These are phyloP conservation scores for Mesorhabditis belari DNA, from an alignment of 2,888 invertebrate species.

Conservation along the genomic window DNA sequence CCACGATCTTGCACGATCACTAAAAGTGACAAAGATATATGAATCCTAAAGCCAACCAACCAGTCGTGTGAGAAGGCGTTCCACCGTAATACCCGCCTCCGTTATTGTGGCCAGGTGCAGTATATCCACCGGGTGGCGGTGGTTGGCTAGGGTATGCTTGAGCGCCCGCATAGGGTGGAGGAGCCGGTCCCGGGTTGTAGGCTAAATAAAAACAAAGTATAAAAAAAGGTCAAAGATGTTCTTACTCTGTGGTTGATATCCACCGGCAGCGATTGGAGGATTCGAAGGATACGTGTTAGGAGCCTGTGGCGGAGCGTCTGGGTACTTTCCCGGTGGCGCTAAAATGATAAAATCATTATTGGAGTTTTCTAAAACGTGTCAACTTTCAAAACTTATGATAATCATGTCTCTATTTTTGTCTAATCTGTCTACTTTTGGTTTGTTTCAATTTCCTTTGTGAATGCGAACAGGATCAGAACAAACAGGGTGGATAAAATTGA, in stretches of 20 bases:
- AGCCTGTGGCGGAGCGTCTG: slow-evolving; percentile 36
- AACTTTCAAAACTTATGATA: neutral
- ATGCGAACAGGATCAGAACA: no score
- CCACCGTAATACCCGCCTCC: slow-evolving; percentile 19
- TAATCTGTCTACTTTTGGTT: no score
- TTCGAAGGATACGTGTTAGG: slow-evolving; percentile 5
- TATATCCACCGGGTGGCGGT: neutral
- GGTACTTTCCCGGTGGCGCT: slow-evolving; percentile 47
- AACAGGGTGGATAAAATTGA: no score
- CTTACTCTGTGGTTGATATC: slow-evolving; percentile 1
- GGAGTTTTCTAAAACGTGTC: neutral
- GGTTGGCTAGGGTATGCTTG: no score
- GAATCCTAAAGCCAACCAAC: neutral
- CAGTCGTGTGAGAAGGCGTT: slow-evolving; percentile 22
- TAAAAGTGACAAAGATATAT: neutral
- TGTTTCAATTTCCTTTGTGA: no score
- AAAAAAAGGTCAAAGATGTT: neutral
- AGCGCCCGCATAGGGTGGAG: slow-evolving; percentile 8
- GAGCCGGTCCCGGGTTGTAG: slow-evolving; percentile 4
- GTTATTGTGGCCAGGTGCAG: slow-evolving; percentile 8
- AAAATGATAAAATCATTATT: slow-evolving; percentile 10
- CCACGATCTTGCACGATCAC: neutral
- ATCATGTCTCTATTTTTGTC: no score
- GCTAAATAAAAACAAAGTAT: neutral
- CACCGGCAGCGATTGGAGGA: slow-evolving; percentile 7